Base-by-base conservation (phyloP, 2,888 invertebrate species). In the Malthinus flaveolus region DNA sequence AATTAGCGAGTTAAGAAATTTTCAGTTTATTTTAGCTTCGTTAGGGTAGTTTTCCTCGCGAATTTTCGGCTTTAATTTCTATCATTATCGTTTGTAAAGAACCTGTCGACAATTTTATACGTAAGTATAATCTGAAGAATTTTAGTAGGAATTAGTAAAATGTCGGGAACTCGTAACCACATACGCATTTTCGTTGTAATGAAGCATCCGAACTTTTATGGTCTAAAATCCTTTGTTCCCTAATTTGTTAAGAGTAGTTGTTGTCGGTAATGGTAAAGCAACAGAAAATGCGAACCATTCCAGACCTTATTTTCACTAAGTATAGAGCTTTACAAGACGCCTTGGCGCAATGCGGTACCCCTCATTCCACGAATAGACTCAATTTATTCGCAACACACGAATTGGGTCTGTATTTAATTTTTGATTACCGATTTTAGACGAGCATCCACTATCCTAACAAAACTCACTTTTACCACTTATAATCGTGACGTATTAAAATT, bases 311-410 rank as follows among this genome's bases (percentile, higher is more conserved):
- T 63, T 56, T 39, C 55, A 39, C 55, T 52, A 54, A 57, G 52
- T 57, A 55, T 65, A 65, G 59, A 52, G 59, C 50, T 62, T 62
- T 63, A 54, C 61, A 57, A 58, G 63, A 47, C 53, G 59, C 58
- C 59, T 56, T 65, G 65, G 63, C 64, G 67, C 67, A 66, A 56
- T 67, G 65, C 67, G 67, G 67, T 56, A 64, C 57, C 56, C 65
- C 60, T 61, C 59, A 65, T 48, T 53, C 60, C 62, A 63, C 56
- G 57, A 32, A 33, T 35, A 53, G 53, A 62, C 47, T 56, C 51
- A 56, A 59, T 48, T 44, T 48, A 47, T 44, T 62, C 64, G 64
- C 61, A 32, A 34, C 31, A 23, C 34, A 33, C 56, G 49, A 52
- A 54, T 44, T 59, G 54, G 45, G 44, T 23, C 3, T 56, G 49